Evolutionary conservation across 2,888 invertebrate genomes (phyloP).

Genomic region (Limnephilus auricula): DNA sequence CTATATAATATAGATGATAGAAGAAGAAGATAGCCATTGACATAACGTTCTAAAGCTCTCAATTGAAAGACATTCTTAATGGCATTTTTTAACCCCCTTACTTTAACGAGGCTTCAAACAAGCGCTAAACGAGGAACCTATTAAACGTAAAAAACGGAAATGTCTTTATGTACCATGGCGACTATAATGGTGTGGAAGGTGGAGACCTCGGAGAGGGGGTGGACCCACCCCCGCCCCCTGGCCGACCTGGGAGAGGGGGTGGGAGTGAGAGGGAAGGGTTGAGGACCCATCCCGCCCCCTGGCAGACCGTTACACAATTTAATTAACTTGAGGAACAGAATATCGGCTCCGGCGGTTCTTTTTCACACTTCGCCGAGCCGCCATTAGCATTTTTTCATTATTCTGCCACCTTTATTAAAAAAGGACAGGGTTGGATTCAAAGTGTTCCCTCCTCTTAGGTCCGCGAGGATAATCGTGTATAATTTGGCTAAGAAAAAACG

Average conservation of each 20-base stretch:
- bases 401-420: slow-evolving; percentile 22
- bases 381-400: slow-evolving; percentile 46
- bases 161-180: slow-evolving; percentile 18
- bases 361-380: slow-evolving; percentile 31
- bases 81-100: neutral
- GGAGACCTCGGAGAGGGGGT: neutral
- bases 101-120: slow-evolving; percentile 2
- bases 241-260: neutral
- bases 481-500: neutral
- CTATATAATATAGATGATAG: neutral
- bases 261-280: neutral
- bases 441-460: neutral
- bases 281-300: neutral
- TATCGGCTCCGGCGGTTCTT: slow-evolving; percentile 30
- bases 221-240: neutral
- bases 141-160: slow-evolving; percentile 37
- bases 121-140: slow-evolving; percentile 38
- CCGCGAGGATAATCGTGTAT: neutral
- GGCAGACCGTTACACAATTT: slow-evolving; percentile 53
- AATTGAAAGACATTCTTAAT: slow-evolving; percentile 16
- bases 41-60: neutral
- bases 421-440: slow-evolving; percentile 31
- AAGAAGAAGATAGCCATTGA: neutral
- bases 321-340: slow-evolving; percentile 58
- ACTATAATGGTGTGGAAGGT: slow-evolving; percentile 19